A percentile compares a stretch with the other conserved stretches of the same genome.
These are phyloP conservation scores for Alauda arvensis DNA, from an alignment of 2,797 vertebrate genomes.

Conservation along the genomic window DNA sequence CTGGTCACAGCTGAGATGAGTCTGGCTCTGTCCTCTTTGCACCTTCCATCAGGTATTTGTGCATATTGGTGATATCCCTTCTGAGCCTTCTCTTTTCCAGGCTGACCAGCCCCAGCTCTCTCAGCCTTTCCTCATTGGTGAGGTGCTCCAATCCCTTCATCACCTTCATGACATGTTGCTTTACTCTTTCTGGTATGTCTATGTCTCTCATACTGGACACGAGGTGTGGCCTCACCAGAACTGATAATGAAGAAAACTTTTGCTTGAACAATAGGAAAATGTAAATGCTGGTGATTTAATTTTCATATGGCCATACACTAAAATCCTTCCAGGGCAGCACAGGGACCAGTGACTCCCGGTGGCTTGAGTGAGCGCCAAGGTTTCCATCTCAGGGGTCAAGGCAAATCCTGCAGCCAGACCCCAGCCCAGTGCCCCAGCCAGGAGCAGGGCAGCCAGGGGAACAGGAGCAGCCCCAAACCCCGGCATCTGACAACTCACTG, in stretches of 20 bases:
- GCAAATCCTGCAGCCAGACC: neutral
- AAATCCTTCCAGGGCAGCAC: neutral
- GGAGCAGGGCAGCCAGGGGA: accelerated
- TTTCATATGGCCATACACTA: neutral
- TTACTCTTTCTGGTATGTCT: neutral
- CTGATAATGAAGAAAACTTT: neutral
- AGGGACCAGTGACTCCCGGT: accelerated
- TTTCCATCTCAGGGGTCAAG: accelerated
- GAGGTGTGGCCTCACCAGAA: neutral
- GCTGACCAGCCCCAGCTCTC: neutral
- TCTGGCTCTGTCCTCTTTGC: neutral
- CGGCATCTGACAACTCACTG: accelerated
- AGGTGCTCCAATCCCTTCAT: neutral
- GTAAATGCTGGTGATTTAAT: neutral
- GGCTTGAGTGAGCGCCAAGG: neutral
- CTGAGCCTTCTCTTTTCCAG: neutral
- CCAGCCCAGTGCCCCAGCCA: neutral
- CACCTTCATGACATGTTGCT: neutral
- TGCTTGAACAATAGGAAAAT: neutral
- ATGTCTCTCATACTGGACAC: neutral
- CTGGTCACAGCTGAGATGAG: neutral
- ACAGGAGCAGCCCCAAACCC: neutral
- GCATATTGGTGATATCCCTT: neutral
- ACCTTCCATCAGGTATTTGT: neutral
- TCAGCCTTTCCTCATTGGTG: neutral